Percentiles rank a stretch among this genome's conserved stretches.
Evolutionary conservation across 2,797 vertebrate genomes (phyloP).

Genomic region (Pempheris klunzingeri): DNA sequence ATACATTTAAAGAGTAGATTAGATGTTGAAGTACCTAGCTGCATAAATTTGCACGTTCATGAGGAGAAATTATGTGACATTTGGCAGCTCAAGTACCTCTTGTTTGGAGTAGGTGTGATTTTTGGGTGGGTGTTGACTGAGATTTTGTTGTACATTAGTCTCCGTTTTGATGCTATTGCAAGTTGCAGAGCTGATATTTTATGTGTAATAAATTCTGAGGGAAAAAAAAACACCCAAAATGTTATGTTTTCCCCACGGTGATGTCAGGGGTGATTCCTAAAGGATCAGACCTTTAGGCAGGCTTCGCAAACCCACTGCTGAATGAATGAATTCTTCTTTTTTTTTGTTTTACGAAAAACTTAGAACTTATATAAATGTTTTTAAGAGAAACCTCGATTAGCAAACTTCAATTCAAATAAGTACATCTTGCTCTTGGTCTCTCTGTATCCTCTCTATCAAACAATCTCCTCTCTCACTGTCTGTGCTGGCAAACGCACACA

Average conservation of each 20-base stretch:
- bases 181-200: slow-evolving; percentile 31
- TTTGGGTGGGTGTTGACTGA: slow-evolving; percentile 46
- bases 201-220: slow-evolving; percentile 4
- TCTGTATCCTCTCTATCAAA: no score
- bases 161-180: slow-evolving; percentile 32
- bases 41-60: slow-evolving; percentile 69
- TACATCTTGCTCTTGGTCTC: no score
- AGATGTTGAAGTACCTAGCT: slow-evolving; percentile 56
- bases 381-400: no score
- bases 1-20: slow-evolving; percentile 64
- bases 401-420: no score
- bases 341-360: no score
- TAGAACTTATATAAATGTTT: no score
- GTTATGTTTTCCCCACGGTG: background rate
- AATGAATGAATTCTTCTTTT: no score
- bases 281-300: no score
- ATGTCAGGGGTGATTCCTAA: no score
- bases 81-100: slow-evolving; percentile 71
- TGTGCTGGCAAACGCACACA: no score
- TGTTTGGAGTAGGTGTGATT: slow-evolving; percentile 66
- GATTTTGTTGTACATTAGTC: slow-evolving; percentile 40
- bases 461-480: no score
- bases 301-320: no score
- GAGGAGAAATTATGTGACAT: slow-evolving; percentile 64
- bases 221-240: background rate